Conservation (phyloP, 1,140 invertebrate genomes). For the Penaeus japonicus region DNA sequence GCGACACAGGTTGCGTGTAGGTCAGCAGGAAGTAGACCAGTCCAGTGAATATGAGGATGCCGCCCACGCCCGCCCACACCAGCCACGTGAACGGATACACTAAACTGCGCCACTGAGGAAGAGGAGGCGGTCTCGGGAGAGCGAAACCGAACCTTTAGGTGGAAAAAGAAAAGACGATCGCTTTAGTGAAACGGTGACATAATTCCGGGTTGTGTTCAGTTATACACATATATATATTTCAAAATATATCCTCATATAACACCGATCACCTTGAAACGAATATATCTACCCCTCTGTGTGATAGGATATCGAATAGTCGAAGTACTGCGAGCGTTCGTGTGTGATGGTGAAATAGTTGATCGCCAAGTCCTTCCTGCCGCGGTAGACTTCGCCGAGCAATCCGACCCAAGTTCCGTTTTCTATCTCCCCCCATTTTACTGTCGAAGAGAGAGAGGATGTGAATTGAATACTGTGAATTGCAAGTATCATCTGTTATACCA, state of each 20-base stretch:
- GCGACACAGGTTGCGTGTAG: too few relatives aligned
- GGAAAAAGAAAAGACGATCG: neutral
- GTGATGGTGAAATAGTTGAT: constrained; percentile 35
- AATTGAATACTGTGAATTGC: too few relatives aligned
- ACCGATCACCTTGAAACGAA: too few relatives aligned
- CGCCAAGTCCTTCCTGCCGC: constrained; percentile 3
- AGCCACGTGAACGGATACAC: neutral
- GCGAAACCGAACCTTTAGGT: neutral
- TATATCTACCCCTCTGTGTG: constrained; percentile 11
- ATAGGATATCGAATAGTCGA: constrained; percentile 15
- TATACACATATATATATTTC: too few relatives aligned
- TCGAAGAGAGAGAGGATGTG: too few relatives aligned
- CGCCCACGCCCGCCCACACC: neutral
- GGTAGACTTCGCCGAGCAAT: neutral
- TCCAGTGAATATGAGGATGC: neutral
- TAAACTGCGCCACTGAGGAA: constrained; percentile 8
- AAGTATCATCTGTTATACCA: too few relatives aligned
- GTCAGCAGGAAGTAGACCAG: neutral
- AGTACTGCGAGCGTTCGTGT: neutral
- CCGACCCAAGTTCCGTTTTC: constrained; percentile 13
- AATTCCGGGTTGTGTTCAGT: too few relatives aligned
- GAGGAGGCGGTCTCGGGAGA: neutral
- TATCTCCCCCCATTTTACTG: neutral
- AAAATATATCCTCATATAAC: too few relatives aligned
- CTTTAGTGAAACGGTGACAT: too few relatives aligned